Conservation (phyloP, 2,888 invertebrate genomes). For the Cynaeus angustus region DNA sequence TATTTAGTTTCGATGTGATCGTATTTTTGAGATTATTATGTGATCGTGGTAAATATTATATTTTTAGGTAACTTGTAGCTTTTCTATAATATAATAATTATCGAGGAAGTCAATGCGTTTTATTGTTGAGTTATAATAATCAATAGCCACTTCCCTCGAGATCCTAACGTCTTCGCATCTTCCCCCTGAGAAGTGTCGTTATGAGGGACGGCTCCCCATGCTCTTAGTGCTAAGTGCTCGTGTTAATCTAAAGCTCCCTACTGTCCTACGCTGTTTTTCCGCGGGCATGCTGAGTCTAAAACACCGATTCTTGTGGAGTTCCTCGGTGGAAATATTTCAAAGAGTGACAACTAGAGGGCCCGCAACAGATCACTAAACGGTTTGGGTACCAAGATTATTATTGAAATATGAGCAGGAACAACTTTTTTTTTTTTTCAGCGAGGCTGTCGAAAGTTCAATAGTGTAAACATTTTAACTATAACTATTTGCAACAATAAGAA, state of each 20-base stretch:
- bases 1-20: slow-evolving; percentile 35
- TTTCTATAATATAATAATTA: slow-evolving; percentile 39
- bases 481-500: no score
- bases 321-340: not conserved
- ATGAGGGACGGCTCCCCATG: slow-evolving; percentile 57
- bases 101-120: slow-evolving; percentile 18
- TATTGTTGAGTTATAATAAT: slow-evolving; percentile 36
- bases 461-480: no score
- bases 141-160: slow-evolving; percentile 43
- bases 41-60: slow-evolving; percentile 37
- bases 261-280: slow-evolving; percentile 64
- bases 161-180: slow-evolving; percentile 20
- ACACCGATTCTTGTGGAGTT: slow-evolving; percentile 46
- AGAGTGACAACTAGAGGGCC: not conserved
- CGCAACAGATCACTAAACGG: not conserved
- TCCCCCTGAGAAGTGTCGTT: slow-evolving; percentile 51
- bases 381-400: no score
- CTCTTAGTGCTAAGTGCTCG: slow-evolving; percentile 69
- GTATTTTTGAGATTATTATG: slow-evolving; percentile 39
- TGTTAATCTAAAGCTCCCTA: slow-evolving; percentile 64
- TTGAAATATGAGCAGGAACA: no score
- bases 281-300: slow-evolving; percentile 56
- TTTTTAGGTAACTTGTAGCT: slow-evolving; percentile 42
- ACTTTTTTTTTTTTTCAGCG: no score
- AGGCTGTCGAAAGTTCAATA: no score